These are phyloP conservation scores for Panthera leo DNA, from an alignment of 2,113 vertebrate genomes.

Conservation along the genomic window DNA sequence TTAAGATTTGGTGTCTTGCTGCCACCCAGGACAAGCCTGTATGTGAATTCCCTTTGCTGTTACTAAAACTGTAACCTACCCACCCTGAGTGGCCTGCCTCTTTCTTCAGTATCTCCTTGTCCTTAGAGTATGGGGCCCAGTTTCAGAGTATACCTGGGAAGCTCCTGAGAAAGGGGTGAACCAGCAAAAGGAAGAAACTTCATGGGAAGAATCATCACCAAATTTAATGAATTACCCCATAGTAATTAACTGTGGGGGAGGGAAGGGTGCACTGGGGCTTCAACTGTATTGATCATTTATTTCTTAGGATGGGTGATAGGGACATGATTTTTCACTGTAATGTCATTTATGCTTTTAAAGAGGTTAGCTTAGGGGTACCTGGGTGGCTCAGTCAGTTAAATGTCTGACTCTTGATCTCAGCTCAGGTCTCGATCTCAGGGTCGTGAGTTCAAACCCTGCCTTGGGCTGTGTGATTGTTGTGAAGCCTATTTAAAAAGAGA, in stretches of 20 bases:
- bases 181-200: background rate
- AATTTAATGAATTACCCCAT: background rate
- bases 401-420: too few relatives aligned
- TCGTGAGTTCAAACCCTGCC: too few relatives aligned
- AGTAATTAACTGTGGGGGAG: background rate
- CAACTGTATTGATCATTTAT: background rate
- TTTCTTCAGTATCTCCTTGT: background rate
- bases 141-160: background rate
- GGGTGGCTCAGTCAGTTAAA: too few relatives aligned
- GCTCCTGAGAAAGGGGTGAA: background rate
- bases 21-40: background rate
- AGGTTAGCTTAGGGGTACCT: background rate
- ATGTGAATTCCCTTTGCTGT: background rate
- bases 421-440: too few relatives aligned
- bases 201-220: background rate
- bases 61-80: background rate
- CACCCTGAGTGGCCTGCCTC: background rate
- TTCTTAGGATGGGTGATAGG: background rate
- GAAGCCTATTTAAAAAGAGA: too few relatives aligned
- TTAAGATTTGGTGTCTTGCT: background rate
- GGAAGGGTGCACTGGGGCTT: background rate
- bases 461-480: too few relatives aligned
- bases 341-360: background rate
- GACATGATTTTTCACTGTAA: background rate
- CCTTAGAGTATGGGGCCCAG: background rate